Percentiles rank a stretch among this genome's conserved stretches.
These are phyloP conservation scores for Beroe forskalii DNA, from an alignment of 37 sponge, comb jelly and placozoan species.

Conservation along the genomic window DNA sequence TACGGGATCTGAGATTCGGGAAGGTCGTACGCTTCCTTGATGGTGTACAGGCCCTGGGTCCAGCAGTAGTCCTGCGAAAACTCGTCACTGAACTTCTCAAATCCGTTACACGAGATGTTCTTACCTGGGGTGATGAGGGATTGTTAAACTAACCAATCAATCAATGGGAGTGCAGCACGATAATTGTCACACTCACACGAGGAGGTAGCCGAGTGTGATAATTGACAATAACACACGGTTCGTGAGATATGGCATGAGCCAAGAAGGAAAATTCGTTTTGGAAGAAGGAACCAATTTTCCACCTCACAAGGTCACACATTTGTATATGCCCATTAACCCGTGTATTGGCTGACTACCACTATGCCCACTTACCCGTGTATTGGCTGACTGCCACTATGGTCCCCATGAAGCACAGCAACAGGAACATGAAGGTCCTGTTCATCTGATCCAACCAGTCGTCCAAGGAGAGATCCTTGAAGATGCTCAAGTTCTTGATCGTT, in stretches of 20 bases:
- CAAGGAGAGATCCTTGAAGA: conserved; percentile 58
- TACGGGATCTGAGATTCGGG: conserved; percentile 65
- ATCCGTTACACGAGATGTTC: conserved; percentile 54
- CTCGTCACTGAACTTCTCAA: conserved; percentile 45
- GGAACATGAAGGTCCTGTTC: conserved; percentile 64
- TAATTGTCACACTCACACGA: too few relatives aligned
- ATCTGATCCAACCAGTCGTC: conserved; percentile 65
- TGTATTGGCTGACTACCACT: conserved; percentile 50
- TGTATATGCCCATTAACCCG: background rate
- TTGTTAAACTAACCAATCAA: too few relatives aligned
- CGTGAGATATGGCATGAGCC: too few relatives aligned
- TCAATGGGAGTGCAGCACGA: too few relatives aligned
- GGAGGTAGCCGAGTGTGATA: too few relatives aligned
- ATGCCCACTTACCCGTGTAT: conserved; percentile 19
- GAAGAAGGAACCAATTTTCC: too few relatives aligned
- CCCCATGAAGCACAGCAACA: conserved; percentile 55
- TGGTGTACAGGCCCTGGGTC: conserved; percentile 64
- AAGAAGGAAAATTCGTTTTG: too few relatives aligned
- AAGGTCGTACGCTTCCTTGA: conserved; percentile 53
- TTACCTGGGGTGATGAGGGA: too few relatives aligned
- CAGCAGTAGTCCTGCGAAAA: conserved; percentile 65
- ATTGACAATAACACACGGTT: too few relatives aligned
- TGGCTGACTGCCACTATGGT: conserved; percentile 53
- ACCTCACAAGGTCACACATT: too few relatives aligned
- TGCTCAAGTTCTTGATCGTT: conserved; percentile 66